phyloP scores from a whole-genome alignment of 1,140 invertebrate genomes.

The Drosophila kepulauana region DNA sequence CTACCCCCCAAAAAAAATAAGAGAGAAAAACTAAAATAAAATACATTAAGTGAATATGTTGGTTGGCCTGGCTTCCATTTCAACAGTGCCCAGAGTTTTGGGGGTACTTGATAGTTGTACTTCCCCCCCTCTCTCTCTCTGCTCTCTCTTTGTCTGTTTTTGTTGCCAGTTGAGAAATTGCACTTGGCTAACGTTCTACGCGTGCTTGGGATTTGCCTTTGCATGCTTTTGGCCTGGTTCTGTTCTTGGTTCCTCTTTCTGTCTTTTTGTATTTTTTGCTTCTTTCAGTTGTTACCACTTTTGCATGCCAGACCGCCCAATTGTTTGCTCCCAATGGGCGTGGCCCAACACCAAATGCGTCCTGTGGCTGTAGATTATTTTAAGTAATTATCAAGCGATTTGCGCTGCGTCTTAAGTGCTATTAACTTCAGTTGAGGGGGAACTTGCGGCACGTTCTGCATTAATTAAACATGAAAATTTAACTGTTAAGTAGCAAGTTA shows the following conservation, averaged over 20 bases:
- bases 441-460: constrained; percentile 20
- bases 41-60: constrained; percentile 54
- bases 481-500: constrained; percentile 57
- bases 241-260: constrained; percentile 22
- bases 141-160: constrained; percentile 42
- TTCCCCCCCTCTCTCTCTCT: background rate
- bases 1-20: constrained; percentile 41
- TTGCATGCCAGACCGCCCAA: constrained; percentile 20
- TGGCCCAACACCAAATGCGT: constrained; percentile 44
- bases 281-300: constrained; percentile 19
- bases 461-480: constrained; percentile 74
- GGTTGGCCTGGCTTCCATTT: constrained; percentile 44
- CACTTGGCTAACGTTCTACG: constrained; percentile 48
- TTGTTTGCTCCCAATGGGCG: constrained; percentile 43
- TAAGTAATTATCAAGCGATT: constrained; percentile 82
- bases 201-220: constrained; percentile 67
- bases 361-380: constrained; percentile 77
- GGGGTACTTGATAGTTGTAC: constrained; percentile 28
- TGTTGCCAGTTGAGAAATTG: constrained; percentile 61
- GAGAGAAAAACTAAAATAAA: constrained; percentile 35
- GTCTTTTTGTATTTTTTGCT: constrained; percentile 16
- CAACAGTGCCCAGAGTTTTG: constrained; percentile 7
- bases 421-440: constrained; percentile 49
- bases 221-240: constrained; percentile 44
- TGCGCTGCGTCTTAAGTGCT: constrained; percentile 71